Conservation (phyloP, 2,113 vertebrate genomes). For the Heloderma charlesbogerti region DNA sequence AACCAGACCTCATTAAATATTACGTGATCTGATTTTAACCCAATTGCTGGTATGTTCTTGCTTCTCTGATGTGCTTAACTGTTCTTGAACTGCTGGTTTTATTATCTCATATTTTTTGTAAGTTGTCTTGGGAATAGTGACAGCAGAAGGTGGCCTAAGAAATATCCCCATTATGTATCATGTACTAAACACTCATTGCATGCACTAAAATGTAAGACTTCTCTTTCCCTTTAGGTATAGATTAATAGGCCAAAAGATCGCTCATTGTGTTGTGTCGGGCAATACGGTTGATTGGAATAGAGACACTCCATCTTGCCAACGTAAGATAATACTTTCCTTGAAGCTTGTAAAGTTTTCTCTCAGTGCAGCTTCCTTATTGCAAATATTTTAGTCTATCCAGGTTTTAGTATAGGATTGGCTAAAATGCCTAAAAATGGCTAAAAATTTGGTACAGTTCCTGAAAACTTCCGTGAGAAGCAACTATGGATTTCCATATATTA, state of each 20-base stretch:
- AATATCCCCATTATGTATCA: not conserved
- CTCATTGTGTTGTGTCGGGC: rapidly evolving
- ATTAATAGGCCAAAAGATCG: rapidly evolving
- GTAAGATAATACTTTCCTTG: too few species aligned
- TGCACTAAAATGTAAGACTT: not conserved
- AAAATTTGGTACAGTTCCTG: too few species aligned
- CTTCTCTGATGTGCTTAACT: too few species aligned
- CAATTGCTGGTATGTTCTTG: too few species aligned
- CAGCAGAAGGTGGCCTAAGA: not conserved
- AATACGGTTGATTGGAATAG: not conserved
- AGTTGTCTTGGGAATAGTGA: not conserved
- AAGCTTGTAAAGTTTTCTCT: not conserved
- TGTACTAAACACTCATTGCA: not conserved
- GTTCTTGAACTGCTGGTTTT: too few species aligned
- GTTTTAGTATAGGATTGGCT: not conserved
- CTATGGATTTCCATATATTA: not conserved
- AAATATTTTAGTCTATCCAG: not conserved
- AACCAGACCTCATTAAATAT: too few species aligned
- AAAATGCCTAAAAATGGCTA: not conserved
- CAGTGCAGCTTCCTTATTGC: not conserved
- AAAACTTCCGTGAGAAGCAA: not conserved
- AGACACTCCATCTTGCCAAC: too few species aligned
- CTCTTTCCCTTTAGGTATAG: constrained; percentile 11
- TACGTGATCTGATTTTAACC: too few species aligned
- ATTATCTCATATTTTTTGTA: not conserved